Conservation (phyloP, 2,888 invertebrate species). For the Steinernema carpocapsae region DNA sequence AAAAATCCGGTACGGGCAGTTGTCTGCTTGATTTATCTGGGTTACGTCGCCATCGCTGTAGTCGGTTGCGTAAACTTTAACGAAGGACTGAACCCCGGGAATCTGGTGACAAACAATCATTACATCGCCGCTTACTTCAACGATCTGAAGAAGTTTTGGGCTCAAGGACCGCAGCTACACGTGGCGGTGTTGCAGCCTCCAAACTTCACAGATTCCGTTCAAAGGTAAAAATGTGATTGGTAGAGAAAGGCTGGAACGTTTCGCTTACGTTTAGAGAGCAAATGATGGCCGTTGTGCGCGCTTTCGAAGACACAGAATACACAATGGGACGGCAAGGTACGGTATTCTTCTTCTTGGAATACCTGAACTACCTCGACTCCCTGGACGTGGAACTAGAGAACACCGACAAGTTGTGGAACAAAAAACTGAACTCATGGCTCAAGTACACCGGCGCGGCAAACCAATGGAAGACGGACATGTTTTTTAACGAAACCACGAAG, state of each 20-base stretch:
- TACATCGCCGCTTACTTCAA: constrained; percentile 66
- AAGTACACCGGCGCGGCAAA: constrained; percentile 65
- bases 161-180: constrained; percentile 47
- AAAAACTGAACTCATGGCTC: constrained; percentile 65
- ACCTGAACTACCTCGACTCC: constrained; percentile 62
- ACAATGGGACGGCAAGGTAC: constrained; percentile 67
- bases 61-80: constrained; percentile 77
- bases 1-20: constrained; percentile 48
- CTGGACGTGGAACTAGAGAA: constrained; percentile 66
- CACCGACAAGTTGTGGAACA: constrained; percentile 63
- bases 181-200: constrained; percentile 61
- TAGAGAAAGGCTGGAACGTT: neutral
- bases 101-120: constrained; percentile 66
- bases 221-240: constrained; percentile 45
- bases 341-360: constrained; percentile 66
- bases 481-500: constrained; percentile 53
- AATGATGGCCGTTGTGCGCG: constrained; percentile 52
- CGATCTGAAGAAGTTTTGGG: constrained; percentile 65
- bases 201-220: constrained; percentile 51
- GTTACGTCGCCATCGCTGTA: constrained; percentile 77
- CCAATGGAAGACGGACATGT: constrained; percentile 65
- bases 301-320: constrained; percentile 66
- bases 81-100: constrained; percentile 66
- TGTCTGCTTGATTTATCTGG: constrained; percentile 49
- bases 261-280: constrained; percentile 47